phyloP scores from a whole-genome alignment of 2,797 vertebrate species.

The Tenualosa ilisha region DNA sequence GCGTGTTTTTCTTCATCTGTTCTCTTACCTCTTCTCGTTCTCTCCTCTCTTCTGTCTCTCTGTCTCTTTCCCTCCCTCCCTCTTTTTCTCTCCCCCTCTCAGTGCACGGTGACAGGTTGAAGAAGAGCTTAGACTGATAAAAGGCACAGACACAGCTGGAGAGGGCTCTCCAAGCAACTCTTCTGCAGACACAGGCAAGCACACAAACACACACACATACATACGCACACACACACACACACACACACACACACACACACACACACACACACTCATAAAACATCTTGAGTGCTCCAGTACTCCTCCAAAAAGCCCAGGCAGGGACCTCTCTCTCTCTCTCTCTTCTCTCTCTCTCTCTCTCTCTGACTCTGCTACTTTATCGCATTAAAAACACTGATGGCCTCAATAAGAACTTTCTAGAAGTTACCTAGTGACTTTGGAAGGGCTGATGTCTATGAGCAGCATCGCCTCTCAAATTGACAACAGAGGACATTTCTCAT shows the following conservation, averaged over 20 bases:
- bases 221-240: slow-evolving; percentile 8
- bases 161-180: neutral
- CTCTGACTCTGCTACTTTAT: neutral
- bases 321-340: neutral
- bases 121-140: slow-evolving; percentile 36
- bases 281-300: slow-evolving; percentile 1
- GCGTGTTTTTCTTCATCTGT: neutral
- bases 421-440: neutral
- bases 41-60: neutral
- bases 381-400: neutral
- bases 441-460: neutral
- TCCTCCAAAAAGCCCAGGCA: neutral
- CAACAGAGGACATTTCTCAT: neutral
- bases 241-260: slow-evolving; percentile 16
- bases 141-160: slow-evolving; percentile 35
- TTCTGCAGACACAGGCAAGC: slow-evolving; percentile 9
- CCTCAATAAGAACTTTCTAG: neutral
- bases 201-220: slow-evolving; percentile 14
- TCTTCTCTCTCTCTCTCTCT: neutral
- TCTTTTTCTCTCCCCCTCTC: neutral
- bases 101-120: neutral
- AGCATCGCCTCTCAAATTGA: neutral
- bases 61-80: neutral
- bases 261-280: slow-evolving; percentile 20
- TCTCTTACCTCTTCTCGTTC: neutral